A percentile compares a stretch with the other conserved stretches of the same genome.
Conservation (phyloP, 2,797 vertebrate species). For the Telmatherina bonti region DNA sequence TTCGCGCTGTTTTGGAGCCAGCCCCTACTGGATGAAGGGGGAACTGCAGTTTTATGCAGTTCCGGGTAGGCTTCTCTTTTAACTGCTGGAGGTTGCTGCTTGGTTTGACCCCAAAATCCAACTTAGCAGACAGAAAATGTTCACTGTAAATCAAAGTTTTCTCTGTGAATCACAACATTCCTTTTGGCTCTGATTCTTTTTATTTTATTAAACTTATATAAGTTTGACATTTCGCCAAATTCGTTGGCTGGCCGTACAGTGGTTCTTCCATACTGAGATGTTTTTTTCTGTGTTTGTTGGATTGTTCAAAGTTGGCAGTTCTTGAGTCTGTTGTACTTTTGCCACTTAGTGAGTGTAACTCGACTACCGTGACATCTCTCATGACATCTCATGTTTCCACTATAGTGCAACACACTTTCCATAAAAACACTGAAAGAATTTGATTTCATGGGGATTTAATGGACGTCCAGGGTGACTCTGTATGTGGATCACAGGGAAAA, state of each 20-base stretch:
- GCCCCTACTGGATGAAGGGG: no score
- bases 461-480: neutral
- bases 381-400: neutral
- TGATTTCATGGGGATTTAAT: neutral
- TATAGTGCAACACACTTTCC: neutral
- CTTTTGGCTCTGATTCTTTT: neutral
- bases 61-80: no score
- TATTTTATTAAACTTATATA: neutral
- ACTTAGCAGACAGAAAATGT: neutral
- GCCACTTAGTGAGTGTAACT: neutral
- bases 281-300: neutral
- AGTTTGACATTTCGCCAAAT: neutral
- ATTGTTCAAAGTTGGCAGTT: neutral
- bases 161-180: neutral
- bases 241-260: neutral
- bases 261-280: neutral
- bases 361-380: neutral
- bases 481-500: neutral
- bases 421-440: neutral
- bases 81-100: no score
- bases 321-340: neutral
- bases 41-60: no score
- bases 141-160: neutral
- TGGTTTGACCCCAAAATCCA: neutral
- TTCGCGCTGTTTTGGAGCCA: no score